Evolutionary conservation across 2,113 vertebrate species (phyloP).

Genomic region (Erythrocercus mccallii): DNA sequence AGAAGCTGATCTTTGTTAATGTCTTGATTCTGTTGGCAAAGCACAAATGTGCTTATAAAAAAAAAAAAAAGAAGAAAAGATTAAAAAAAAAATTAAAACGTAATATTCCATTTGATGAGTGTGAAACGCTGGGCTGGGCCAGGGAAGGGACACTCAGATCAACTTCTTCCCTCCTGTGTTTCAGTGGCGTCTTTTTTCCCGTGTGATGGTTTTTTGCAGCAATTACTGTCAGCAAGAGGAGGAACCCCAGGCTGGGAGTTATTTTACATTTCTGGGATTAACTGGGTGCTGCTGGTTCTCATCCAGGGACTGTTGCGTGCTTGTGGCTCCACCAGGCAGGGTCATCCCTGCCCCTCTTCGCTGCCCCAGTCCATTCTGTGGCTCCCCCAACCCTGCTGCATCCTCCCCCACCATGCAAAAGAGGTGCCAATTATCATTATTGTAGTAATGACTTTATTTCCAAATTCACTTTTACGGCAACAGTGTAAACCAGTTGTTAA

Average conservation of each 20-base stretch:
- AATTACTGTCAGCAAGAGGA: too few species aligned
- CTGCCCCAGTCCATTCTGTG: fast-evolving
- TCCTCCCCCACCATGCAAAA: background rate
- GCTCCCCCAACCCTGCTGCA: fast-evolving
- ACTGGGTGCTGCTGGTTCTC: fast-evolving
- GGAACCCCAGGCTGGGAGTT: background rate
- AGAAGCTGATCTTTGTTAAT: slow-evolving; percentile 81
- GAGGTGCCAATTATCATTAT: slow-evolving; percentile 55
- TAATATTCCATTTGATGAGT: background rate
- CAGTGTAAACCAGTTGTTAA: slow-evolving; percentile 93
- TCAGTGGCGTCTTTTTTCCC: too few species aligned
- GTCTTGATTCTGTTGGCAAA: slow-evolving; percentile 82
- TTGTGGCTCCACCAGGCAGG: background rate
- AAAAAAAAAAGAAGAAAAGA: slow-evolving; percentile 61
- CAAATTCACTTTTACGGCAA: slow-evolving; percentile 98
- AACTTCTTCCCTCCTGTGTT: fast-evolving
- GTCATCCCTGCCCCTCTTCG: background rate
- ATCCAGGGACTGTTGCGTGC: fast-evolving
- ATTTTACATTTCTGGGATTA: fast-evolving
- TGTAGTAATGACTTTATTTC: slow-evolving; percentile 93
- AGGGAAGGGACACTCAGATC: background rate
- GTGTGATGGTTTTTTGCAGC: background rate
- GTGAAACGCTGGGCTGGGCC: background rate
- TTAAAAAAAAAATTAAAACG: slow-evolving; percentile 71
- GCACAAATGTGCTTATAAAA: slow-evolving; percentile 81